phyloP scores from a whole-genome alignment of 2,888 invertebrate species.

The Brachycybe producta region DNA sequence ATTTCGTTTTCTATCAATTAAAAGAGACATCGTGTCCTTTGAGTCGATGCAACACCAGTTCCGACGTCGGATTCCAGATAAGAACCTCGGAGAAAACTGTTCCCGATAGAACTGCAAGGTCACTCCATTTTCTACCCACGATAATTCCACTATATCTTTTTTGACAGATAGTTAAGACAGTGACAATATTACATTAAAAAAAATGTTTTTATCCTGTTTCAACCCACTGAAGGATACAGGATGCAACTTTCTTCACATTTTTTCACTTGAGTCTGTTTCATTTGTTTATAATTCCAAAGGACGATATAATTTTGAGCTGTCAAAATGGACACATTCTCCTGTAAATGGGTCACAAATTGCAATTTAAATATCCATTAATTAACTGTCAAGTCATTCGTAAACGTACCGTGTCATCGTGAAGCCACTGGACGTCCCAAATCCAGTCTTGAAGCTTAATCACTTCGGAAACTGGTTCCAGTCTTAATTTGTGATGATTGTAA shows the following conservation, averaged over 20 bases:
- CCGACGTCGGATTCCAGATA: slow-evolving; percentile 8
- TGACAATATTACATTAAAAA: not conserved
- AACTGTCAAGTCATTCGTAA: not conserved
- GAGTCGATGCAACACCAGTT: slow-evolving; percentile 5
- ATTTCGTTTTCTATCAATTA: not conserved
- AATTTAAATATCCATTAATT: no score
- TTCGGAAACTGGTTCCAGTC: not conserved
- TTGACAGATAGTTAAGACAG: no score
- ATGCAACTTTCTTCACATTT: slow-evolving; percentile 5
- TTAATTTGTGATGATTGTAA: not conserved
- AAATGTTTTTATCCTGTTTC: not conserved
- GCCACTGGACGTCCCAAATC: slow-evolving; percentile 8
- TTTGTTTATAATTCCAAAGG: not conserved
- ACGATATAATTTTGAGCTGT: slow-evolving; percentile 5
- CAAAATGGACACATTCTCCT: not conserved
- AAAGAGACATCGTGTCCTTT: slow-evolving; percentile 1
- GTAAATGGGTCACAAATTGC: no score
- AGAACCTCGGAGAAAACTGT: slow-evolving; percentile 8
- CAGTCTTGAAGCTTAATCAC: slow-evolving; percentile 4
- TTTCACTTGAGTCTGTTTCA: not conserved
- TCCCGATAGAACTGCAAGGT: not conserved
- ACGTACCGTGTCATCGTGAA: not conserved
- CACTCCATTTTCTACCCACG: not conserved
- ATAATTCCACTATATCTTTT: slow-evolving; percentile 1
- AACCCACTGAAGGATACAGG: slow-evolving; percentile 3